Evolutionary conservation across 2,113 vertebrate species (phyloP).

Genomic region (Orthonyx spaldingii): DNA sequence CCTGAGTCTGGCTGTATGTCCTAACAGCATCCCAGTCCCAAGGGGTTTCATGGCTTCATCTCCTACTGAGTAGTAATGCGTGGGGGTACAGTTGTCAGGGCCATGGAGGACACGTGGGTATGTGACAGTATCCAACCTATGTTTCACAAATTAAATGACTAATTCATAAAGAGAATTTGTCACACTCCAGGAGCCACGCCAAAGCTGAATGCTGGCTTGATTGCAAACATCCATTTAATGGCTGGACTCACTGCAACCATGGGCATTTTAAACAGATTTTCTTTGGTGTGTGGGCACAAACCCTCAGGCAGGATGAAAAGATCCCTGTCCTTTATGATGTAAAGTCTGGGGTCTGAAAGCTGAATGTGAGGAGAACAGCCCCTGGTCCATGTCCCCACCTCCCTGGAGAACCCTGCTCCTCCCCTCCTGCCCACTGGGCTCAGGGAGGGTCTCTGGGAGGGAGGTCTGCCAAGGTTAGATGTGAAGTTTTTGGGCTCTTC

Average conservation of each 20-base stretch:
- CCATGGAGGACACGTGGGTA: not conserved
- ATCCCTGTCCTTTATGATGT: not conserved
- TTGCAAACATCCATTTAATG: conserved; percentile 41
- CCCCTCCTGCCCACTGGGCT: not conserved
- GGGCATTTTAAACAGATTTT: not conserved
- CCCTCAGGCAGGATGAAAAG: conserved; percentile 3
- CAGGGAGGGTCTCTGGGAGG: not conserved
- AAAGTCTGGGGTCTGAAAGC: not conserved
- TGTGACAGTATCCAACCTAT: conserved; percentile 28
- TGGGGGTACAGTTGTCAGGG: not conserved
- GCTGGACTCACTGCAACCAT: not conserved
- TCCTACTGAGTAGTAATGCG: not conserved
- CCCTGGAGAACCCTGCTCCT: not conserved
- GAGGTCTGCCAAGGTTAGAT: not conserved
- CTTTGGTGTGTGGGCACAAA: not conserved
- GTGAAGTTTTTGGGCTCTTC: not conserved
- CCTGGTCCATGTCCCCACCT: not conserved
- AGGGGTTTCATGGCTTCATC: not conserved
- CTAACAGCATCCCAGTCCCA: not conserved
- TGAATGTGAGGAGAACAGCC: not conserved
- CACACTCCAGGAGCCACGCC: not conserved
- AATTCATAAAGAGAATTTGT: conserved; percentile 50
- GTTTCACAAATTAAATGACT: conserved; percentile 53
- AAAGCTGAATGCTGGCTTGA: conserved; percentile 47
- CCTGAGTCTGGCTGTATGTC: not conserved